Base-by-base conservation (phyloP, 2,797 vertebrate species). In the Chloroceryle inda region DNA sequence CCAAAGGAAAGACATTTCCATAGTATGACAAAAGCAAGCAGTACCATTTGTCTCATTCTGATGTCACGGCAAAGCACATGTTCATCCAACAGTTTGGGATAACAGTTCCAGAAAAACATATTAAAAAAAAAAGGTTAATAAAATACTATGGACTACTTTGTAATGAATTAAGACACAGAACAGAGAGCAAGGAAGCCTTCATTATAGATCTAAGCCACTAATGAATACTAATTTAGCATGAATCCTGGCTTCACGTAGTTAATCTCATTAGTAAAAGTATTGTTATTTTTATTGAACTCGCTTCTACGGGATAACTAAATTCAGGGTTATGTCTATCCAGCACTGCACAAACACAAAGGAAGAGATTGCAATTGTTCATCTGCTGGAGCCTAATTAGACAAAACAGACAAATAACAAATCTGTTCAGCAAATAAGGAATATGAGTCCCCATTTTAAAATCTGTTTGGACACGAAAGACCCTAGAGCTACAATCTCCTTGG, bases 21-120 rank as follows among this genome's bases (percentile, higher is more conserved):
- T 49, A 58, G 33, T 92, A 47, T 49, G 94, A 69, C 38, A 77
- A 94, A 97, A 90, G 56, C 66, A 93, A 96, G 44, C 47, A 87
- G 73, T 37, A 53, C 11, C 33, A 72, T 86, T 96, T 97, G 50
- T 95, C 85, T 86, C 50, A 50, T 82, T 56, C 80, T 89, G 52
- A 13, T 71, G 35, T 62, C 45, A 71, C 19, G 16, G 77, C 59
- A 76, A 84, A 92, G 40, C 85, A 74, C 67, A 18, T 59, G 59
- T 26, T 79, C 55, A 75, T 61, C 59, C 61, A 84, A 17, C 5
- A 47, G 38, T 50, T 86, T 55, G 77, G 35, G 35, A 44, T 44
- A 94, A 74, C 3, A 10, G 37, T 56, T 83, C 84, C 80, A 69
- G 44, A 11, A 45, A 27, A 56, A 62, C 37, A 42, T 5, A n/a